Conservation (phyloP, 2,888 invertebrate species). For the Gonocerus acuteangulatus region DNA sequence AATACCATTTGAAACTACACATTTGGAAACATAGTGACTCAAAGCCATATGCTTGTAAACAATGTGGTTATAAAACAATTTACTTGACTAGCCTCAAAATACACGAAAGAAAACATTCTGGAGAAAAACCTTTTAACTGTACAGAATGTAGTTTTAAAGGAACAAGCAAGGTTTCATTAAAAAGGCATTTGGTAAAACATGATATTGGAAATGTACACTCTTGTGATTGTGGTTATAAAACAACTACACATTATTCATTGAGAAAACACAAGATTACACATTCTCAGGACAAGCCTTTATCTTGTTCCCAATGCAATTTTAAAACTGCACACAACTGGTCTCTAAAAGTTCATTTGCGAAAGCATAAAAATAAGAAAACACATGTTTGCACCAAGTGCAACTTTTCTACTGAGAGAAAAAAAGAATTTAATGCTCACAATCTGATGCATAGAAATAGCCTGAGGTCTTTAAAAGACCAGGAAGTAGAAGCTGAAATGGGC, state of each 20-base stretch:
- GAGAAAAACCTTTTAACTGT: background rate
- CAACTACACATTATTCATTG: background rate
- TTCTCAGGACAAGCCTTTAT: background rate
- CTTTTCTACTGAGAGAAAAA: background rate
- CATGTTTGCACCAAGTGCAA: background rate
- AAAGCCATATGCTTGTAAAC: background rate
- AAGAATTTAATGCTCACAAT: background rate
- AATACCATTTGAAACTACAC: background rate
- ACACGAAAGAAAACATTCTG: background rate
- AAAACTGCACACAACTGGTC: background rate
- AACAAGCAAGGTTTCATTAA: background rate
- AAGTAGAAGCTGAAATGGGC: too few species aligned
- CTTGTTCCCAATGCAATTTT: background rate
- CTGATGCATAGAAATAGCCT: background rate
- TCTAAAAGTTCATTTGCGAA: background rate
- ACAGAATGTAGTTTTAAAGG: background rate
- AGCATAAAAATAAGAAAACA: background rate
- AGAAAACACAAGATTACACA: background rate
- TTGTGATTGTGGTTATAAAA: conserved; percentile 4
- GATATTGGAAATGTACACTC: background rate
- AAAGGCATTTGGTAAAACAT: background rate
- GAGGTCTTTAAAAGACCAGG: background rate
- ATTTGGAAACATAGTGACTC: background rate
- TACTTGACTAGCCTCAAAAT: background rate
- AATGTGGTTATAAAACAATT: background rate